Evolutionary conservation across 1,140 invertebrate species (phyloP).

Genomic region (Periplaneta americana): DNA sequence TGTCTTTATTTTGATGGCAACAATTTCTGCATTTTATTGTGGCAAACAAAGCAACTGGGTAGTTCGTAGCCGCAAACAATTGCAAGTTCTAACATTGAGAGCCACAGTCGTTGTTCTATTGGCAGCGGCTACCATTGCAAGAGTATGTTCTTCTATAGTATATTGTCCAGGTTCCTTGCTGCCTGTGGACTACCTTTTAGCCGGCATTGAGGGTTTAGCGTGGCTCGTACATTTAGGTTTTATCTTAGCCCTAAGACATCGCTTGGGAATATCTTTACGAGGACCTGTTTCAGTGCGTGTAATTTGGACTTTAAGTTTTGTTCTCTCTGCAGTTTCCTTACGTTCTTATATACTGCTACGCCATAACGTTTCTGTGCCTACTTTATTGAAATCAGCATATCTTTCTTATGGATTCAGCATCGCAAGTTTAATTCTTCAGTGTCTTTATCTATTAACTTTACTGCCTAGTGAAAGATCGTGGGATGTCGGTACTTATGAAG

Average conservation of each 20-base stretch:
- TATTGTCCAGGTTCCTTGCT: background rate
- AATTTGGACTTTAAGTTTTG: conserved; percentile 55
- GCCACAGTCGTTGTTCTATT: background rate
- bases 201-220: conserved; percentile 58
- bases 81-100: background rate
- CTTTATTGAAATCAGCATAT: conserved; percentile 33
- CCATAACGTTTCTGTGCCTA: conserved; percentile 28
- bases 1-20: conserved; percentile 58
- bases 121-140: background rate
- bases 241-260: conserved; percentile 57
- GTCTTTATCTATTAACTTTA: conserved; percentile 2
- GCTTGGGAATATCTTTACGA: conserved; percentile 44
- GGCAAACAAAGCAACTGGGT: conserved; percentile 47
- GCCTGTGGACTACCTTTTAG: conserved; percentile 58
- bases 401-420: conserved; percentile 38
- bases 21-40: conserved; percentile 69
- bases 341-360: conserved; percentile 34
- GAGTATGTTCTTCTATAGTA: background rate
- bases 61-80: background rate
- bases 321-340: conserved; percentile 52
- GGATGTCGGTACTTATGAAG: background rate
- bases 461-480: background rate
- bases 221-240: conserved; percentile 78
- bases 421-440: conserved; percentile 39
- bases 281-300: conserved; percentile 63